A percentile compares a stretch with the other conserved stretches of the same genome.
phyloP scores from a whole-genome alignment of 2,888 invertebrate species.

The Cyrtodaria siliqua region DNA sequence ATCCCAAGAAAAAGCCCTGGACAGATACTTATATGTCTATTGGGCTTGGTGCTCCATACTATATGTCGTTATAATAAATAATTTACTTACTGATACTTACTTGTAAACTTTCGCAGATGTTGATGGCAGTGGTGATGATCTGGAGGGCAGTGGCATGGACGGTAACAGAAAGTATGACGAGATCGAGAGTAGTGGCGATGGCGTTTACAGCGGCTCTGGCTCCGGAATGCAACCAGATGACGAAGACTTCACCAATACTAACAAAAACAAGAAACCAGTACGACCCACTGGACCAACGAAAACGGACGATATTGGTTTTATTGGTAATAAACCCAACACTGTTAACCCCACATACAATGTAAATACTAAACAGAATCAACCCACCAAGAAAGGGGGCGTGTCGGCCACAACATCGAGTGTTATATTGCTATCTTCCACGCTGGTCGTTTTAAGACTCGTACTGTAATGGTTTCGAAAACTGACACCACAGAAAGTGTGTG shows the following conservation, averaged over 20 bases:
- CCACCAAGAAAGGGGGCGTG: not conserved
- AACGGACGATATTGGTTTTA: not conserved
- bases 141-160: constrained; percentile 41
- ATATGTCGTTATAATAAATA: too few species aligned
- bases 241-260: constrained; percentile 11
- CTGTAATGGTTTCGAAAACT: not conserved
- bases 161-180: constrained; percentile 6
- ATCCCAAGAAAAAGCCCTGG: too few species aligned
- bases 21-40: too few species aligned
- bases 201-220: constrained; percentile 68
- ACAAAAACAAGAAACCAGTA: not conserved
- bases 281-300: not conserved
- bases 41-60: too few species aligned
- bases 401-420: constrained; percentile 30
- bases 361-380: constrained; percentile 13
- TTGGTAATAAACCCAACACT: too few species aligned
- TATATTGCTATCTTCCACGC: constrained; percentile 35
- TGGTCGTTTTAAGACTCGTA: constrained; percentile 9
- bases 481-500: not conserved
- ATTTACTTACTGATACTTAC: not conserved
- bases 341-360: constrained; percentile 30
- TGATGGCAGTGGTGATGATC: constrained; percentile 22
- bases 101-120: constrained; percentile 16
- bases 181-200: constrained; percentile 32
- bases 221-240: constrained; percentile 59